phyloP scores from a whole-genome alignment of 2,797 vertebrate genomes.

The Lepilemur ruficaudatus region DNA sequence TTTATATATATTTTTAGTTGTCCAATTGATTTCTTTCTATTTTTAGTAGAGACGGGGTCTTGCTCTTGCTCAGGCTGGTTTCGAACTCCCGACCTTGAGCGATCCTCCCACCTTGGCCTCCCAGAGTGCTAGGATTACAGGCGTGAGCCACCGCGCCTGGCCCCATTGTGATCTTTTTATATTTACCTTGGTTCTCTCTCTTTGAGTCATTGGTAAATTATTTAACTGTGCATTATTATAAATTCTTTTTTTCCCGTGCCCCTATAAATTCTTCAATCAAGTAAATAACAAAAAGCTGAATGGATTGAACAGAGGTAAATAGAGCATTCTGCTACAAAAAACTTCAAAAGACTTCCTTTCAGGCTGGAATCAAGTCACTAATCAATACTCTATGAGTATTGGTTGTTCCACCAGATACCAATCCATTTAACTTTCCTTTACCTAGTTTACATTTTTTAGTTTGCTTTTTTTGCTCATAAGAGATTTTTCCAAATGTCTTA shows the following conservation, averaged over 20 bases:
- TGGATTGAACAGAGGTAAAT: not conserved
- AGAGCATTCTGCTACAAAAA: not conserved
- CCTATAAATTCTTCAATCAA: not conserved
- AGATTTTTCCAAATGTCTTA: not conserved
- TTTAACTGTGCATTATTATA: not conserved
- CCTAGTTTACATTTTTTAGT: not conserved
- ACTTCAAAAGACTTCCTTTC: not conserved
- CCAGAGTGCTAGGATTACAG: too few species aligned
- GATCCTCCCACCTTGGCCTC: too few species aligned
- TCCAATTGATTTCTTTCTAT: too few species aligned
- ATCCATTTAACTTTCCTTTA: not conserved
- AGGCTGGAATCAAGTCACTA: not conserved
- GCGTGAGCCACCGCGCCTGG: too few species aligned
- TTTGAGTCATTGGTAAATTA: not conserved
- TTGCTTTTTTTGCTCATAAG: not conserved
- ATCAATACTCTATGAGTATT: not conserved
- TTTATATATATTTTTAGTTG: too few species aligned
- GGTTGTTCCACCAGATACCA: not conserved
- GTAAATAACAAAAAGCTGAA: not conserved
- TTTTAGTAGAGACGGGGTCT: too few species aligned
- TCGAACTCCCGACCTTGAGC: too few species aligned
- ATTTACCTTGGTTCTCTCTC: not conserved
- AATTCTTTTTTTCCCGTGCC: not conserved
- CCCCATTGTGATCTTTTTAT: not conserved
- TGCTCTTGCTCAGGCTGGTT: too few species aligned